Evolutionary conservation across 2,113 vertebrate genomes (phyloP).

Genomic region (Bostrychus sinensis): DNA sequence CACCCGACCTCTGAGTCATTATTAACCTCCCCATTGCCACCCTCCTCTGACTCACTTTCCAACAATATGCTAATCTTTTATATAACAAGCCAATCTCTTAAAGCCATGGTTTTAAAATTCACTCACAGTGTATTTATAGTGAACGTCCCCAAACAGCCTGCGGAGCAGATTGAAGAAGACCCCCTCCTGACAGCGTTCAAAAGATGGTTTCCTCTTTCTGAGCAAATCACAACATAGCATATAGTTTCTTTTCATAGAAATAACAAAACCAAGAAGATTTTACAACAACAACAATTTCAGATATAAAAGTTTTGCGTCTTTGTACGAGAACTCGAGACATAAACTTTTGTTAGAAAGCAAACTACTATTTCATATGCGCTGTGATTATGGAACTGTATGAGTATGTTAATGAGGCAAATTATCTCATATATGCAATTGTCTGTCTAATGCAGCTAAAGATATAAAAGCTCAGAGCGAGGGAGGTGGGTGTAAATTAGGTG

Average conservation of each 20-base stretch:
- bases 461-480: not conserved
- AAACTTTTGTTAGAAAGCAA: not conserved
- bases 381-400: not conserved
- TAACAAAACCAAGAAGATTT: not conserved
- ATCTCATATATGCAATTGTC: not conserved
- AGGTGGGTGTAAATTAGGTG: conserved; percentile 10
- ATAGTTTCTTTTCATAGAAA: not conserved
- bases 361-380: not conserved
- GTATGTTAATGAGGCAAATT: not conserved
- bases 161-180: conserved; percentile 35
- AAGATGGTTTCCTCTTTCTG: conserved; percentile 16
- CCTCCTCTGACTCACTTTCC: conserved; percentile 9
- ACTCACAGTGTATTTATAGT: conserved; percentile 10
- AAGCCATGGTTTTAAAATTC: conserved; percentile 29
- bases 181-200: conserved; percentile 19
- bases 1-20: conserved; percentile 60
- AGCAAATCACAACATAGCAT: not conserved
- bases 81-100: conserved; percentile 11
- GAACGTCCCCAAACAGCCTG: conserved; percentile 28
- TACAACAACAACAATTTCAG: not conserved
- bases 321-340: not conserved
- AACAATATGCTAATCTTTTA: conserved; percentile 16
- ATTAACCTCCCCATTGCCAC: conserved; percentile 30
- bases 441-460: conserved; percentile 1
- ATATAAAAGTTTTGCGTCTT: not conserved